These are phyloP conservation scores for Eucidaris tribuloides DNA, from an alignment of 35 echinoderm and acorn worm species.

Conservation along the genomic window DNA sequence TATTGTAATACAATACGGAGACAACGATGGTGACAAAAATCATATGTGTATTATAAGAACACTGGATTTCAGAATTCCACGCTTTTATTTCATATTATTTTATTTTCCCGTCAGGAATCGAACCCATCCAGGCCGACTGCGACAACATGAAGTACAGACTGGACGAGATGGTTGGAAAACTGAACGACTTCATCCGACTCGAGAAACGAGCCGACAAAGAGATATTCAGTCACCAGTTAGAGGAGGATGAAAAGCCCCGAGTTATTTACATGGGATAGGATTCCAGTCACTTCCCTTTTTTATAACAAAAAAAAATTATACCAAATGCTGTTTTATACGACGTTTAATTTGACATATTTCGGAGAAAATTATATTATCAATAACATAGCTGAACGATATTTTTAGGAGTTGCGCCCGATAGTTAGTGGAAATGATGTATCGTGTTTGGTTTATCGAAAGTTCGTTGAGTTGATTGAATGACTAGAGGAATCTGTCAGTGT, in stretches of 20 bases:
- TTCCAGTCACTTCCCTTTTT: neutral
- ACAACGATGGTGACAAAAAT: too few relatives aligned
- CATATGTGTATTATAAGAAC: too few relatives aligned
- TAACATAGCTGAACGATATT: neutral
- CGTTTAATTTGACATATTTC: neutral
- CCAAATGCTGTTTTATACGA: neutral
- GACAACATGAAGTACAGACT: constrained; percentile 62
- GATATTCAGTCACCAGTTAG: constrained; percentile 38
- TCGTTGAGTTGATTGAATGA: too few relatives aligned
- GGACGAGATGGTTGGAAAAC: constrained; percentile 70
- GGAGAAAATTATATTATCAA: neutral
- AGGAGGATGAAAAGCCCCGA: constrained; percentile 61
- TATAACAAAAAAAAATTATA: neutral
- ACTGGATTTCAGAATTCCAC: too few relatives aligned
- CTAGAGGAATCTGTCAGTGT: too few relatives aligned
- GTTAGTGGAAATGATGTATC: neutral
- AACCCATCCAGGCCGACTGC: constrained; percentile 70
- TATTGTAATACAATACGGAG: too few relatives aligned
- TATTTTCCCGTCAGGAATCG: constrained; percentile 50
- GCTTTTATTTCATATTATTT: too few relatives aligned
- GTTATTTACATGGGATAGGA: constrained; percentile 64
- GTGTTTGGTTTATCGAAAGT: neutral
- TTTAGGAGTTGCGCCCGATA: neutral
- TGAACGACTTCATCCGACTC: constrained; percentile 76
- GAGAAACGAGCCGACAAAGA: constrained; percentile 63